Evolutionary conservation across 2,888 invertebrate species (phyloP).

Genomic region (Cephonodes hylas): DNA sequence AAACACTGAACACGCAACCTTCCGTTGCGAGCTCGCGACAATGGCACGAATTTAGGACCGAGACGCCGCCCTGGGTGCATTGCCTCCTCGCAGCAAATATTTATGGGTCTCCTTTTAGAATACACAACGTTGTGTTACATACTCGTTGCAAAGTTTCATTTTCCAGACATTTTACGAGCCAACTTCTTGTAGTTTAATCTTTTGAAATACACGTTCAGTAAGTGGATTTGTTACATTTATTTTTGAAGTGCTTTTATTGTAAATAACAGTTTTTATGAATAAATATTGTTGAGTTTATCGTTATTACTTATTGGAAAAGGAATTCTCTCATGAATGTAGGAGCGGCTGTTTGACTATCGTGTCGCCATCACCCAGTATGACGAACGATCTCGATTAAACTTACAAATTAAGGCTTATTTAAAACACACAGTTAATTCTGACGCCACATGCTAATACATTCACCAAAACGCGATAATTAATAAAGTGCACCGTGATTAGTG

Average conservation of each 20-base stretch:
- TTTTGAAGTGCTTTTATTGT: too few species aligned
- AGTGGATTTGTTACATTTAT: too few species aligned
- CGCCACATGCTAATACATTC: not conserved
- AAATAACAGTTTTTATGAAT: too few species aligned
- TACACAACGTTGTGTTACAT: not conserved
- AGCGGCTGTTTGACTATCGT: too few species aligned
- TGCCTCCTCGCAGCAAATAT: constrained; percentile 1
- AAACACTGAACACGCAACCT: constrained; percentile 20
- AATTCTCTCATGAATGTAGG: too few species aligned
- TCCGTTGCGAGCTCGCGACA: constrained; percentile 14
- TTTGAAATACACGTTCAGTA: too few species aligned
- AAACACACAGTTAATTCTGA: not conserved
- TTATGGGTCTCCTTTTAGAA: not conserved
- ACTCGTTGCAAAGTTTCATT: not conserved
- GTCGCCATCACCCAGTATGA: too few species aligned
- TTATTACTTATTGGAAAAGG: too few species aligned
- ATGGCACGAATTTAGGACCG: constrained; percentile 1
- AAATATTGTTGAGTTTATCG: too few species aligned
- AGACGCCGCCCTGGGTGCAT: not conserved
- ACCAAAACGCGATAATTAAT: not conserved
- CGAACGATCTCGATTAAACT: too few species aligned
- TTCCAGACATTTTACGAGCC: not conserved
- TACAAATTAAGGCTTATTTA: too few species aligned
- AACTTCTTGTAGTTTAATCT: not conserved
- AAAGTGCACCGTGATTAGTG: not conserved